Evolutionary conservation across 1,140 invertebrate genomes (phyloP).

Genomic region (Plectrocnemia conspersa): DNA sequence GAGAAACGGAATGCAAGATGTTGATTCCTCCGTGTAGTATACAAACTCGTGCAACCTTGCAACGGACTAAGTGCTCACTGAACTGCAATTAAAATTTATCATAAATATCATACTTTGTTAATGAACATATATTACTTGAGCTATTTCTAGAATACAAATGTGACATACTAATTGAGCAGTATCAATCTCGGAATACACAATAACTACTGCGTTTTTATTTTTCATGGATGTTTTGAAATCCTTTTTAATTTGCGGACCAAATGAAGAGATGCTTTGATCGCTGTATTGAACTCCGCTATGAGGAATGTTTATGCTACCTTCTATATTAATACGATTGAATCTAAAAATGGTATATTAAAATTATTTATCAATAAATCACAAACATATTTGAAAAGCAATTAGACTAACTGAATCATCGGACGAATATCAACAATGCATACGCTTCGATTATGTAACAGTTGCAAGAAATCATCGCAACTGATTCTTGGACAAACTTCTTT

Average conservation of each 20-base stretch:
- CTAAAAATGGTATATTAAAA: slow-evolving; percentile 45
- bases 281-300: slow-evolving; percentile 70
- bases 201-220: slow-evolving; percentile 63
- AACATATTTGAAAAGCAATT: background rate
- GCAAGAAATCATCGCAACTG: slow-evolving; percentile 77
- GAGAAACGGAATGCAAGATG: slow-evolving; percentile 58
- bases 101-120: background rate
- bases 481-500: slow-evolving; percentile 75
- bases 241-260: slow-evolving; percentile 60
- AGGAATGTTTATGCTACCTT: slow-evolving; percentile 81
- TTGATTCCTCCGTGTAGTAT: slow-evolving; percentile 69
- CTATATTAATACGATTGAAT: slow-evolving; percentile 68
- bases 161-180: slow-evolving; percentile 65
- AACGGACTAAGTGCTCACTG: slow-evolving; percentile 65
- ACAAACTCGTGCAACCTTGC: slow-evolving; percentile 62
- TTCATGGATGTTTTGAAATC: slow-evolving; percentile 46
- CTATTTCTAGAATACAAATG: slow-evolving; percentile 2
- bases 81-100: slow-evolving; percentile 56
- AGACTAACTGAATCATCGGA: slow-evolving; percentile 48
- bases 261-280: slow-evolving; percentile 56
- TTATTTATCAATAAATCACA: background rate
- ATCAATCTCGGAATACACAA: slow-evolving; percentile 73
- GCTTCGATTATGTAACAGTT: slow-evolving; percentile 61
- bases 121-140: background rate
- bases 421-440: slow-evolving; percentile 67